Base-by-base conservation (phyloP, 2,113 vertebrate species). In the Hyaena hyaena region DNA sequence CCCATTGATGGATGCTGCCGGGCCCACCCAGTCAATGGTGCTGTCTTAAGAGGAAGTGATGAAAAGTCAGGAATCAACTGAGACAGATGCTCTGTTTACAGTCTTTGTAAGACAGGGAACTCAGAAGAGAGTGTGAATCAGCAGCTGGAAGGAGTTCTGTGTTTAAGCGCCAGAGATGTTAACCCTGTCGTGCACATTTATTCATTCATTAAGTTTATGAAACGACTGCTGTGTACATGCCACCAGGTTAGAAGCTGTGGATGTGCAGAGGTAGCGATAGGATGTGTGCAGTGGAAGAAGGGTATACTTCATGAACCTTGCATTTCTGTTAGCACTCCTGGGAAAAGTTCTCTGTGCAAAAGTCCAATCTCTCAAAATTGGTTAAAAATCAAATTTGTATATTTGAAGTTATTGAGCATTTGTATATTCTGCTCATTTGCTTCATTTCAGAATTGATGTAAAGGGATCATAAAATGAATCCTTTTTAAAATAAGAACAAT, bases 1-100 rank as follows among this genome's bases (percentile, higher is more conserved):
- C 53, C 65, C 73, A 17, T 39, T 45, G 21, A 17, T 35, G 61
- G 33, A 55, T 45, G 55, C 33, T 83, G 33, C 68, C 53, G 45
- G 28, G 33, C 68, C 79, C 65, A 12, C 50, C 53, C 24, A 73
- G 39, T n/a, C 85, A 35, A 92, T 71, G 53, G 21, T 77, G n/a
- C 88, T 96, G 68, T 48, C 61, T 86, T 74, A 55, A 93, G 55
- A 97, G 86, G 85, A 96, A 88, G 85, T 15, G 45, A 68, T 93
- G 92, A 90, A 88, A 88, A 95, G 53, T 21, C 94, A 73, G 85
- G 77, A 90, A 93, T 76, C 81, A 53, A 31, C n/a, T 9, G 86
- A 97, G 93, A 97, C 93, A 93, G 96, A 80, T 74, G 76, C 61
- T 85, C 6, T 90, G 94, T 93, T 93, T 73, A 83, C 76, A 74